Percentiles rank a stretch among this genome's conserved stretches.
These are phyloP conservation scores for Gorsachius magnificus DNA, from an alignment of 2,797 vertebrate species.

Conservation along the genomic window DNA sequence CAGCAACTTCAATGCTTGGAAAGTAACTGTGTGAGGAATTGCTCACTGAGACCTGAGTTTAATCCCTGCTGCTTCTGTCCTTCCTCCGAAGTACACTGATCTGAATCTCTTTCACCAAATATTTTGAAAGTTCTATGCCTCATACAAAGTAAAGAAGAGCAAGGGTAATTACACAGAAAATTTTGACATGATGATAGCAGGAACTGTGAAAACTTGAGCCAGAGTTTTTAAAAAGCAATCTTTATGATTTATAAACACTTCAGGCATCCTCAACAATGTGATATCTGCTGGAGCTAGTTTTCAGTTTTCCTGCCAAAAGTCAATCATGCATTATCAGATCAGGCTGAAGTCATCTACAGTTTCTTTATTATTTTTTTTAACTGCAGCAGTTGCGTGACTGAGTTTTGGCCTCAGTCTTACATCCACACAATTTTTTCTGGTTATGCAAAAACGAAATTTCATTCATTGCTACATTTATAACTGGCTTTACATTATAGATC, in stretches of 20 bases:
- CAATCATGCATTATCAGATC: neutral
- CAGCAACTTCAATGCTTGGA: neutral
- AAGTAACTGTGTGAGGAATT: neutral
- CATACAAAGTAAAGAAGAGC: neutral
- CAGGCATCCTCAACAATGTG: neutral
- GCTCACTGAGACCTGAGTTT: neutral
- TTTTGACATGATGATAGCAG: neutral
- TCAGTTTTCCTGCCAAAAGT: slow-evolving; percentile 19
- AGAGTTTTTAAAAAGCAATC: neutral
- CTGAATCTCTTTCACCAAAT: neutral
- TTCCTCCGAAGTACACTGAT: neutral
- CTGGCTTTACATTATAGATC: neutral
- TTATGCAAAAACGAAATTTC: neutral
- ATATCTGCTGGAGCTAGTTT: slow-evolving; percentile 14
- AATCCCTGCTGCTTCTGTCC: neutral
- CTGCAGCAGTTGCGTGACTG: neutral
- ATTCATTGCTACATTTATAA: neutral
- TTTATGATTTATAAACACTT: slow-evolving; percentile 16
- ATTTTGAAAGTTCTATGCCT: neutral
- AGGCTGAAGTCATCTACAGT: neutral
- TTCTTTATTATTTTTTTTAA: neutral
- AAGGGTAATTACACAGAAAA: neutral
- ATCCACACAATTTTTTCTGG: neutral
- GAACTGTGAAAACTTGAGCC: neutral
- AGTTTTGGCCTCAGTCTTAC: neutral